Evolutionary conservation across 2,888 invertebrate genomes (phyloP).

Genomic region (Germaria angustata): DNA sequence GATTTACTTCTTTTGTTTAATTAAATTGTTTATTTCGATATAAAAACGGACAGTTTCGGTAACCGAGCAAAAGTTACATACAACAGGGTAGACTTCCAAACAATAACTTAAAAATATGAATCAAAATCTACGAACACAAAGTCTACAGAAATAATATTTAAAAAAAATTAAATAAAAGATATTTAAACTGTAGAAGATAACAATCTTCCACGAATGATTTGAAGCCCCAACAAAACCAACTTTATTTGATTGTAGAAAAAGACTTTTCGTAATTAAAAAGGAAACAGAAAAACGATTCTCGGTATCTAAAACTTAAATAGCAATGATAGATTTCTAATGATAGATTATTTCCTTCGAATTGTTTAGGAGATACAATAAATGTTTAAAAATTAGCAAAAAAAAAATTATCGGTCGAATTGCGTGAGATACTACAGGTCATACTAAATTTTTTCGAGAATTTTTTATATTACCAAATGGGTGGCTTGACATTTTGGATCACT

Average conservation of each 20-base stretch:
- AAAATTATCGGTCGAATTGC: too few relatives aligned
- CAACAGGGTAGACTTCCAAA: slow-evolving; percentile 22
- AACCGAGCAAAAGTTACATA: slow-evolving; percentile 10
- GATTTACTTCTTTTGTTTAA: not conserved
- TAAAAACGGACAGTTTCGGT: not conserved
- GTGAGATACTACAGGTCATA: too few relatives aligned
- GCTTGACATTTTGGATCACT: too few relatives aligned
- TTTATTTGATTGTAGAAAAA: slow-evolving; percentile 24
- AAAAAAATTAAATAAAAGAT: not conserved
- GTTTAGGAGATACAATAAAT: too few relatives aligned
- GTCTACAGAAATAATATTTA: slow-evolving; percentile 8
- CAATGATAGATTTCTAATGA: too few relatives aligned
- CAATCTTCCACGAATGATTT: slow-evolving; percentile 24
- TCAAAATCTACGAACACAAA: slow-evolving; percentile 14
- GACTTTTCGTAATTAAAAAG: slow-evolving; percentile 1
- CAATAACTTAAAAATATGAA: slow-evolving; percentile 26
- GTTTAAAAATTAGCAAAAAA: too few relatives aligned
- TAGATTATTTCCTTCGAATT: too few relatives aligned
- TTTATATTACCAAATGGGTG: too few relatives aligned
- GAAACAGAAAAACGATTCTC: too few relatives aligned
- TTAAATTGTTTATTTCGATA: not conserved
- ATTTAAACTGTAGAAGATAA: slow-evolving; percentile 26
- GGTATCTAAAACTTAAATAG: too few relatives aligned
- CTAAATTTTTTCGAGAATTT: too few relatives aligned
- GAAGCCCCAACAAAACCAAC: not conserved